Base-by-base conservation (phyloP, 2,113 vertebrate species). In the Cryptotis parvus region DNA sequence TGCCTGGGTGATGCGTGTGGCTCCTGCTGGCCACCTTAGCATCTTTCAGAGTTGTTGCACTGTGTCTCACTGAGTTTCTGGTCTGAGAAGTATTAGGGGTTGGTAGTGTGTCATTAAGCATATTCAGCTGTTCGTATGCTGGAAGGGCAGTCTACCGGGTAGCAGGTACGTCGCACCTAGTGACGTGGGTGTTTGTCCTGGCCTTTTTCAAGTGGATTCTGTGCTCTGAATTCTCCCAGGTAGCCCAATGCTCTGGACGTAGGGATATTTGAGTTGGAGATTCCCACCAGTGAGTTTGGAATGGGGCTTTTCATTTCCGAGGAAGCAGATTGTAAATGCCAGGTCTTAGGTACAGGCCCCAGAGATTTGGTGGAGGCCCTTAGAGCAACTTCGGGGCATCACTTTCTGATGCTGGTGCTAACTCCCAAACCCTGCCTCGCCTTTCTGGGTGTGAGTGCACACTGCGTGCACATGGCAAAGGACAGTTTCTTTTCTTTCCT, bases 261-360 rank as follows among this genome's bases (percentile, higher is more conserved):
- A 89, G 81, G 92, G 93, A 96, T 95, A 90, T 96, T 96, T 87
- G 84, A 93, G 58, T 93, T 93, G 80, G 86, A 93, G 84, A 76
- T 96, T 96, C 94, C 94, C 95, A 92, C 93, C 93, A 93, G 92
- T 90, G 86, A 92, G 75, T 96, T 33, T 93, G 95, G 91, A 96
- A 92, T 96, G 91, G 87, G 94, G 90, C 93, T 96, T 96, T 94
- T 95, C 92, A 90, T 95, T 94, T 94, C 94, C 92, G 94, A 95
- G 94, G 93, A 96, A 96, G 94, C 92, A 94, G 83, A 95, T 95
- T 96, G 94, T 95, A 96, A 97, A 97, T 96, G 96, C 94, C 92
- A 94, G 86, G 66, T 94, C 90, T 74, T 41, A 89, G 86, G 79
- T 94, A 9, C 93, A 86, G 80, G 92, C 74, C 80, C 75, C 84